phyloP scores from a whole-genome alignment of 2,113 vertebrate species.

The Dolichotis patagonum region DNA sequence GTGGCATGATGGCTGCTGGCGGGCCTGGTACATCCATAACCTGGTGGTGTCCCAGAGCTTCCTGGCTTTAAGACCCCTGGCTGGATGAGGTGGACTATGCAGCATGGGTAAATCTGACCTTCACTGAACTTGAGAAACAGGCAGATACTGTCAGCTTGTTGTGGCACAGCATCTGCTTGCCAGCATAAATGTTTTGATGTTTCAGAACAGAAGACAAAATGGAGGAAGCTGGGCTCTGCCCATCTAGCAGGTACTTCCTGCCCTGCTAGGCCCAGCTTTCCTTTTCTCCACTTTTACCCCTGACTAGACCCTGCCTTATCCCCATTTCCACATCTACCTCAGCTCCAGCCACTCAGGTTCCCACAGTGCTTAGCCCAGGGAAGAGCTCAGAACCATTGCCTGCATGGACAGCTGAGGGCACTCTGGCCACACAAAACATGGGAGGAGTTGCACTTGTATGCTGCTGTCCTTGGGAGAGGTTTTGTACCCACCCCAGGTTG shows the following conservation, averaged over 20 bases:
- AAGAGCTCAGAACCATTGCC: not conserved
- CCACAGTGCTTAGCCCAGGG: not conserved
- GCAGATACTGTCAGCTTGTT: conserved; percentile 42
- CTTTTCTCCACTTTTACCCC: not conserved
- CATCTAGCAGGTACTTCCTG: not conserved
- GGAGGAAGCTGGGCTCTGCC: not conserved
- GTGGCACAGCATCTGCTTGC: not conserved
- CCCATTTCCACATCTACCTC: not conserved
- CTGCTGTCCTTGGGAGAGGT: too few species aligned
- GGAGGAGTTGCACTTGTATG: not conserved
- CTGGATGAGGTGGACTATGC: not conserved
- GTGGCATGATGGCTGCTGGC: not conserved
- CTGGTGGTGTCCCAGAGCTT: not conserved
- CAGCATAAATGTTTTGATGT: conserved; percentile 47
- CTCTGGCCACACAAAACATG: not conserved
- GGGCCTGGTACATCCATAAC: not conserved
- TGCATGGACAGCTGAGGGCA: not conserved
- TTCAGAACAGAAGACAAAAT: not conserved
- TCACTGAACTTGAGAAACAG: not conserved
- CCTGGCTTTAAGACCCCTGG: conserved; percentile 2
- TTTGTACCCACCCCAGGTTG: not conserved
- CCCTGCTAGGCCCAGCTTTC: not conserved
- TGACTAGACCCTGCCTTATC: not conserved
- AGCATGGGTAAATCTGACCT: not conserved
- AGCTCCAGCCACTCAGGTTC: not conserved